Evolutionary conservation across 2,113 vertebrate species (phyloP).

Genomic region (Ailurus styani): DNA sequence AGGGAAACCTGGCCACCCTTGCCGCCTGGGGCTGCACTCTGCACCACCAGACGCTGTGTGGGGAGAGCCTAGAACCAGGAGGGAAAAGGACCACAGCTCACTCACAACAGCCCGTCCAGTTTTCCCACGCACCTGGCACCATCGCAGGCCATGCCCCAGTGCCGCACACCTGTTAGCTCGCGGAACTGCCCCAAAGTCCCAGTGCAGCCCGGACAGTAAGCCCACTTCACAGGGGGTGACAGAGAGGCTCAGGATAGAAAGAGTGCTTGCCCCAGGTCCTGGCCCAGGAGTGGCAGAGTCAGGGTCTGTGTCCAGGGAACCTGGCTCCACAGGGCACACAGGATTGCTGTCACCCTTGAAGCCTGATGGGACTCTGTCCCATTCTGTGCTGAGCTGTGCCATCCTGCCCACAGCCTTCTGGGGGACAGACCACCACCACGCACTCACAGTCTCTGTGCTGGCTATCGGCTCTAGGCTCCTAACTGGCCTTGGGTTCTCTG

Average conservation of each 20-base stretch:
- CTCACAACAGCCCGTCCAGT: background rate
- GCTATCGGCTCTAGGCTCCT: background rate
- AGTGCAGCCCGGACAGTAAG: fast-evolving
- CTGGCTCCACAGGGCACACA: background rate
- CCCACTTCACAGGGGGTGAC: background rate
- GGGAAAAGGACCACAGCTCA: background rate
- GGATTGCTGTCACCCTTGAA: background rate
- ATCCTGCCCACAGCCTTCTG: background rate
- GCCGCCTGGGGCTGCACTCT: slow-evolving; percentile 65
- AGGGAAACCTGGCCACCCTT: slow-evolving; percentile 76
- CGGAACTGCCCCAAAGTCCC: fast-evolving
- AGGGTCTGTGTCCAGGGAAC: background rate
- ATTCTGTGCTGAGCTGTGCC: fast-evolving
- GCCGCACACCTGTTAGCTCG: background rate
- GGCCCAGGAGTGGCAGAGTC: background rate
- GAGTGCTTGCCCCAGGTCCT: background rate
- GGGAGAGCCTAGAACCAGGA: slow-evolving; percentile 29
- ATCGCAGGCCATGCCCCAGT: background rate
- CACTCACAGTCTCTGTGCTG: background rate
- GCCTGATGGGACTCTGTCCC: background rate
- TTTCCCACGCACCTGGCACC: too few relatives aligned
- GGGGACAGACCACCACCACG: background rate
- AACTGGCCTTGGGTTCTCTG: background rate
- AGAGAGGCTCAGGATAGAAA: background rate
- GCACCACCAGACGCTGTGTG: slow-evolving; percentile 77